Base-by-base conservation (phyloP, 2,888 invertebrate species). In the Scotopteryx bipunctaria region DNA sequence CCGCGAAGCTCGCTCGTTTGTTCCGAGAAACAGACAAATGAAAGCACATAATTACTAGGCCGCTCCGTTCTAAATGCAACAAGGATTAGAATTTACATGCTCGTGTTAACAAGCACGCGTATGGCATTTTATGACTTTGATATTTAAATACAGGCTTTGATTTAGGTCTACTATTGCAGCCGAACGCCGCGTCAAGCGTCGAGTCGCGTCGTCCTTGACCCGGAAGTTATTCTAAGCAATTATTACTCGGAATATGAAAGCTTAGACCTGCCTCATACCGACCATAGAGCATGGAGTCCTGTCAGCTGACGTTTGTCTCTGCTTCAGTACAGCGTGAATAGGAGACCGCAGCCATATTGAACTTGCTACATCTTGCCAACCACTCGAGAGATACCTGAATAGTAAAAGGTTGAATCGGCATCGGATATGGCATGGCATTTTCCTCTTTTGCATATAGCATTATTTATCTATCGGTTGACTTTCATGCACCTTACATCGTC, bases 21-120 rank as follows among this genome's bases (percentile, higher is more conserved):
- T 89, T 87, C 81, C 71, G 73, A 82, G 85, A 81, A 83, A 78
- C 83, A 87, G 86, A 87, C 88, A 87, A 88, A 88, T 89, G 89
- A 88, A 90, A 89, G 87, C 85, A 89, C 84, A 85, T 90, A 90
- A 89, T 89, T 89, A 90, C 88, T 89, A 81, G 87, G 86, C 86
- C 83, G 81, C 81, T 81, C 81, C 83, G 81, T 84, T 88, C 83
- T 83, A 83, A 86, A 88, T 88, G 88, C 88, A 87, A 87, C 85
- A 78, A 85, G 89, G 87, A 87, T 88, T 89, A 86, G 79, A 85
- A 89, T 89, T 88, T 83, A 86, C 86, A 86, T 86, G 83, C 71
- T 78, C 76, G 77, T 77, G 81, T 81, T 87, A 85, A 87, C 86
- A 78, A 81, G 82, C 76, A 86, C 86, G 86, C 85, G 85, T 84